phyloP scores from a whole-genome alignment of 2,888 invertebrate genomes.

The Leucophenga montana region DNA sequence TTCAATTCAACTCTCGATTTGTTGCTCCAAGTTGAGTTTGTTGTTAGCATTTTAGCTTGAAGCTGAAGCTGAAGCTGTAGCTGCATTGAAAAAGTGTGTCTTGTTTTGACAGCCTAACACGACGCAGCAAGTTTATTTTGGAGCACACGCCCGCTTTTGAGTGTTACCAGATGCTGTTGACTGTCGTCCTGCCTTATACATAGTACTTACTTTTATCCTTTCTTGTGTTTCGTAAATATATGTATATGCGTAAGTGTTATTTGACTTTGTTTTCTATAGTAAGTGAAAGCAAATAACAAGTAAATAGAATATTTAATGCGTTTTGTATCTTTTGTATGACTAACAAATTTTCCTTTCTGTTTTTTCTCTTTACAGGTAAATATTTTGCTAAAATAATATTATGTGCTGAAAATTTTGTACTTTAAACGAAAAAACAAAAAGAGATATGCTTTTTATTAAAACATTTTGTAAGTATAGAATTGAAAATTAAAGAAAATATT shows the following conservation, averaged over 20 bases:
- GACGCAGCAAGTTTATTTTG: too few species aligned
- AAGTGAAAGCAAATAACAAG: conserved; percentile 3
- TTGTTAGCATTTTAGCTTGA: neutral
- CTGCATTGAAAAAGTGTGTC: neutral
- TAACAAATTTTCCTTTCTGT: too few species aligned
- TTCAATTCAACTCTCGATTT: neutral
- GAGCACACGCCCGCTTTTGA: neutral
- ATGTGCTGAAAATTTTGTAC: too few species aligned
- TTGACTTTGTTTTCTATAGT: neutral
- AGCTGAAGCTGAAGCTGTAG: neutral
- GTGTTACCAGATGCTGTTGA: neutral
- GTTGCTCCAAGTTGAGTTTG: neutral
- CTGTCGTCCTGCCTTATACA: neutral
- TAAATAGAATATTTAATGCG: neutral
- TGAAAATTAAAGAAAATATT: too few species aligned
- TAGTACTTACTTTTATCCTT: neutral
- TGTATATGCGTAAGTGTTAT: neutral
- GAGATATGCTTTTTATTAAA: too few species aligned
- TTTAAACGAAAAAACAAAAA: too few species aligned
- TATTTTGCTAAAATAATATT: too few species aligned
- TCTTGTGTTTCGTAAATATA: too few species aligned
- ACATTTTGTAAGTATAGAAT: too few species aligned
- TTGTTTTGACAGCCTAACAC: too few species aligned
- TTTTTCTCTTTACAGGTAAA: too few species aligned
- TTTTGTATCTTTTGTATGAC: too few species aligned